Evolutionary conservation across 2,888 invertebrate species (phyloP).

Genomic region (Acrobeloides nanus): DNA sequence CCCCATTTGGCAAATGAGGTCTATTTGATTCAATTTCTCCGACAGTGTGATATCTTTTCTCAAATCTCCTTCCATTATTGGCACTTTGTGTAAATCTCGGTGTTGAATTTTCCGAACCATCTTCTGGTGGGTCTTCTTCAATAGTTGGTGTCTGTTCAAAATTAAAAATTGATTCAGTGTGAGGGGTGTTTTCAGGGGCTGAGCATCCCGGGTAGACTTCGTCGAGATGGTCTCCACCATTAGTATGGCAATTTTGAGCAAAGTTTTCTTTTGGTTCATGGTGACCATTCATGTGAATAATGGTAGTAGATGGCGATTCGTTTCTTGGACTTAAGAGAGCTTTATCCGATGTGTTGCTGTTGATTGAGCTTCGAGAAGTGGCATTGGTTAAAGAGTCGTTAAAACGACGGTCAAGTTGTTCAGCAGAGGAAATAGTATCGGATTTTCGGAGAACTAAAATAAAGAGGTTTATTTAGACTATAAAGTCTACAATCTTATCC

Average conservation of each 20-base stretch:
- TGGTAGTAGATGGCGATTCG: slow-evolving; percentile 9
- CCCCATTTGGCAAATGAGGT: slow-evolving; percentile 15
- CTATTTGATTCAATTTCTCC: slow-evolving; percentile 61
- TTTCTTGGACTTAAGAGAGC: neutral
- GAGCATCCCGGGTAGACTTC: too few species aligned
- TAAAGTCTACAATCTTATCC: neutral
- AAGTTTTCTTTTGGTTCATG: too few species aligned
- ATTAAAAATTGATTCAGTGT: too few species aligned
- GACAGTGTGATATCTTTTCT: slow-evolving; percentile 63
- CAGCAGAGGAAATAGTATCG: slow-evolving; percentile 35
- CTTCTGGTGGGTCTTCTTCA: too few species aligned
- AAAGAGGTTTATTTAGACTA: neutral
- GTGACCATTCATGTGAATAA: neutral
- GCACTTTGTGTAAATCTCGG: too few species aligned
- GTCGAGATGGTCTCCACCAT: too few species aligned
- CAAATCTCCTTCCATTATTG: slow-evolving; percentile 21
- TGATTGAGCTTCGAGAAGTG: slow-evolving; percentile 1
- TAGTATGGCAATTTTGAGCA: too few species aligned
- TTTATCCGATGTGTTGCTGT: slow-evolving; percentile 6
- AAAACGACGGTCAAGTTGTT: slow-evolving; percentile 34
- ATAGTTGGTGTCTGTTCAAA: too few species aligned
- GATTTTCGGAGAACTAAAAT: slow-evolving; percentile 23
- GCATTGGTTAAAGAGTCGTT: too few species aligned
- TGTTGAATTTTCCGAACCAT: too few species aligned
- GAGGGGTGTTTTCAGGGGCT: too few species aligned